Base-by-base conservation (phyloP, 1,140 invertebrate species). In the Theocolax elegans region DNA sequence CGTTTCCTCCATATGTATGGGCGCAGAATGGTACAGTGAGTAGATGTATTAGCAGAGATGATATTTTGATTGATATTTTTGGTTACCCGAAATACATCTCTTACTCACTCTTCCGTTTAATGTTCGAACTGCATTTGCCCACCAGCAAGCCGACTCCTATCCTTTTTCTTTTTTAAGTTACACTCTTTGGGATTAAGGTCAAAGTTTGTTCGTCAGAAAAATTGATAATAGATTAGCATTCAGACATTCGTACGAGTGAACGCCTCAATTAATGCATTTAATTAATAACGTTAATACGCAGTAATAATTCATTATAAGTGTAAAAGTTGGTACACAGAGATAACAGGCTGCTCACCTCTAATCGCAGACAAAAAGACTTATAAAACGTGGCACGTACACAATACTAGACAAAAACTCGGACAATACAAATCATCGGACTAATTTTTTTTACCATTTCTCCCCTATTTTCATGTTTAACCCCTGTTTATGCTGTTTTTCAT, bases 311-410 rank as follows among this genome's bases (percentile, higher is more conserved):
- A 76, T 79, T 77, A 79, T 81, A 81, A 81, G 80, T 83, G 80
- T 83, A 82, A 81, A 82, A 81, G 78, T 79, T 80, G 78, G 74
- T 83, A 81, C 79, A 81, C 73, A 81, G 80, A 81, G 72, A 83
- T 83, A 83, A 83, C 80, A 80, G 79, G 77, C 77, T 78, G 76
- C 75, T 80, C 73, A 69, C 66, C 72, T 75, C 74, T 75, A 75
- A 75, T 72, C 78, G 78, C 77, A 77, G 77, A 80, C 77, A 82
- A 84, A 84, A 81, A 79, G 75, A 80, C 78, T 82, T 81, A 84
- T 76, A 85, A 84, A 85, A 84, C 75, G 81, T 82, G 77, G 79
- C 78, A 84, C 83, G 78, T 81, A 79, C 81, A 86, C 81, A 81
- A 81, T 85, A 85, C 75, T 83, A 82, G 77, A 82, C 81, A 81